Evolutionary conservation across 2,113 vertebrate genomes (phyloP), one percentile per base, ranked within the genome.

Genomic region (Drymodes brunneopygia): DNA sequence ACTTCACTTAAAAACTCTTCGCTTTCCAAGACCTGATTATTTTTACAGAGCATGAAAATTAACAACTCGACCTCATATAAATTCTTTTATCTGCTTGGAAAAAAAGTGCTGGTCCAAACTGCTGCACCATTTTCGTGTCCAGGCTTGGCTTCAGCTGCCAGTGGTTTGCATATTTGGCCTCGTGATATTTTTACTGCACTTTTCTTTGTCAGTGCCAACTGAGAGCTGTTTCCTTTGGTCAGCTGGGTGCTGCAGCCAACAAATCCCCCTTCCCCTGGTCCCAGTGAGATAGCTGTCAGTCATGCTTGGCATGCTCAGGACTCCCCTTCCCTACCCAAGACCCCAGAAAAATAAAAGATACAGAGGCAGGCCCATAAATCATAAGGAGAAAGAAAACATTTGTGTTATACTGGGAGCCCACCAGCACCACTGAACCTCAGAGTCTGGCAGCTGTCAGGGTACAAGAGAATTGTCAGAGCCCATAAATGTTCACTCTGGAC

Each of bases 361-460:
- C 17, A 75, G 60, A 91, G 71, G 87, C 48, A 88, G 47, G 53
- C 20, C 60, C 69, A 96, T 86, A 96, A 96, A 92, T 81, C 86
- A 86, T 38, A 86, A 12, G 65, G 81, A 86, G 77, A 94, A 92
- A 79, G 74, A 94, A 96, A 96, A 91, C 23, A 78, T 90, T 94
- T 86, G 42, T 79, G 36, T 92, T 74, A 17, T 36, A 62, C 25
- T 85, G 54, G 71, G 51, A 94, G 65, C 33, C 66, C 64, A 90
- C 38, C 64, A 82, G 40, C 51, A 74, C 35, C 0, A 2, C 20
- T 81, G 74, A 96, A 77, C 64, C 75, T 74, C 45, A 73, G 87
- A 81, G 94, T 72, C 35, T 92, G 92, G 91, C 92, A 94, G 60
- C 36, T 74, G 33, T 73, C 70, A 35, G n/a, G 62, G 75, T 73